Evolutionary conservation across 1,140 invertebrate genomes (phyloP).

Genomic region (Drosophila azteca): DNA sequence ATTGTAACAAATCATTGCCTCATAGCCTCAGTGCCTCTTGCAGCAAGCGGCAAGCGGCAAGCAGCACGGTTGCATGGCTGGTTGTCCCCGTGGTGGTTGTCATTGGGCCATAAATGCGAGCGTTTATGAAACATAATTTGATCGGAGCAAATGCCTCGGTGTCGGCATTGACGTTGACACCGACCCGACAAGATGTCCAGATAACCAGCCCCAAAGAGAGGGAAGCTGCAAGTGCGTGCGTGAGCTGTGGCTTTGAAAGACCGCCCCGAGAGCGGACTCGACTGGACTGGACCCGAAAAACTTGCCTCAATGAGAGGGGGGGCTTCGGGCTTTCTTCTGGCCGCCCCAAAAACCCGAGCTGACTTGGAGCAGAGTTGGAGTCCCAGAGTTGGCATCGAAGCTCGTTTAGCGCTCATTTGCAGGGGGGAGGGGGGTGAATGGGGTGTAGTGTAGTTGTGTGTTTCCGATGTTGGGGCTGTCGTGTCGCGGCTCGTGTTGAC

Average conservation of each 20-base stretch:
- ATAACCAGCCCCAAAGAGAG: conserved; percentile 11
- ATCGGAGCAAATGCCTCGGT: conserved; percentile 71
- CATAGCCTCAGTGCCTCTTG: conserved; percentile 1
- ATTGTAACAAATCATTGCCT: conserved; percentile 77
- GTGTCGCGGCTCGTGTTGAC: conserved; percentile 70
- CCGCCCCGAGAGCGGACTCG: conserved; percentile 51
- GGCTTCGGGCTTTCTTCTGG: conserved; percentile 59
- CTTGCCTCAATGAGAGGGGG: conserved; percentile 59
- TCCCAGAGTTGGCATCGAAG: not conserved
- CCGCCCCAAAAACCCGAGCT: conserved; percentile 35
- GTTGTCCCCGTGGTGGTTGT: conserved; percentile 41
- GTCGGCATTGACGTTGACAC: conserved; percentile 68
- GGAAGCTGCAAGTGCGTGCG: conserved; percentile 40
- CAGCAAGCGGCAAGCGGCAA: too few species aligned
- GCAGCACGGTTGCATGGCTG: conserved; percentile 3
- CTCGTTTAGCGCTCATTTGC: conserved; percentile 73
- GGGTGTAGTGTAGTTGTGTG: conserved; percentile 31
- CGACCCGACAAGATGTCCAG: conserved; percentile 47
- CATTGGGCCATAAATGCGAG: conserved; percentile 72
- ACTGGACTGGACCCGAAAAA: conserved; percentile 57
- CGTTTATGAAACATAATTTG: conserved; percentile 83
- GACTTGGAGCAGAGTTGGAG: not conserved
- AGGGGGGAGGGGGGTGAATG: conserved; percentile 22
- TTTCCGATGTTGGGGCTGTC: conserved; percentile 34
- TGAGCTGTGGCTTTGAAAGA: conserved; percentile 65